Evolutionary conservation across 2,888 invertebrate genomes (phyloP).

Genomic region (Eugnorisma glareosa): DNA sequence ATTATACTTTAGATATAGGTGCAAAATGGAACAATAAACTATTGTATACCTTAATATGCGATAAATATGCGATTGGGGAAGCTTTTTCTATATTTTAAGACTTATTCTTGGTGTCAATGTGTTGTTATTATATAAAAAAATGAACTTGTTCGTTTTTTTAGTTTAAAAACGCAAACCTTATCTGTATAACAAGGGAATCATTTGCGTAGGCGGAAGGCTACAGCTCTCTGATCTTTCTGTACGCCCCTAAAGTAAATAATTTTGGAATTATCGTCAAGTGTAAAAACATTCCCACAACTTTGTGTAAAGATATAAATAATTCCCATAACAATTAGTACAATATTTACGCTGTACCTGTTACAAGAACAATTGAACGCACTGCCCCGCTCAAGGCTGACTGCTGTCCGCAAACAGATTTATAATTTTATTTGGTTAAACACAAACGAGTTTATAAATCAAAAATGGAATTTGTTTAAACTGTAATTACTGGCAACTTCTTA

Average conservation of each 20-base stretch:
- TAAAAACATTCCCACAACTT: background rate
- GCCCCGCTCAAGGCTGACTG: constrained; percentile 5
- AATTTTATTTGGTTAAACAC: constrained; percentile 38
- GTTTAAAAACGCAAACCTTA: too few species aligned
- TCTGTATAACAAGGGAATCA: too few species aligned
- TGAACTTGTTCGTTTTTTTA: background rate
- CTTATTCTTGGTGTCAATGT: background rate
- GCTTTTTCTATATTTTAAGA: constrained; percentile 3
- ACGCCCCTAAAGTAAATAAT: background rate
- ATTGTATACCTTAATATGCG: too few species aligned
- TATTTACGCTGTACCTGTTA: background rate
- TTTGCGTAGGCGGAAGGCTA: too few species aligned
- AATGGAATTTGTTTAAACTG: constrained; percentile 42
- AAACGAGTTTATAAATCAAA: constrained; percentile 41
- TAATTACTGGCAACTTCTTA: constrained; percentile 28
- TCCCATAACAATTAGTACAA: background rate
- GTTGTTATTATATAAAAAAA: background rate
- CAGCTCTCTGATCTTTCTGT: too few species aligned
- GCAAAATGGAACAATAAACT: constrained; percentile 31
- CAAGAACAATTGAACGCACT: constrained; percentile 27
- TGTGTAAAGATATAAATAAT: background rate
- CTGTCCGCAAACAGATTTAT: constrained; percentile 11
- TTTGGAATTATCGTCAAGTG: background rate
- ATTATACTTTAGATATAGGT: constrained; percentile 24
- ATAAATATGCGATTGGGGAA: constrained; percentile 1